Evolutionary conservation across 2,797 vertebrate species (phyloP), one percentile per base, ranked within the genome.

Genomic region (Alauda arvensis): DNA sequence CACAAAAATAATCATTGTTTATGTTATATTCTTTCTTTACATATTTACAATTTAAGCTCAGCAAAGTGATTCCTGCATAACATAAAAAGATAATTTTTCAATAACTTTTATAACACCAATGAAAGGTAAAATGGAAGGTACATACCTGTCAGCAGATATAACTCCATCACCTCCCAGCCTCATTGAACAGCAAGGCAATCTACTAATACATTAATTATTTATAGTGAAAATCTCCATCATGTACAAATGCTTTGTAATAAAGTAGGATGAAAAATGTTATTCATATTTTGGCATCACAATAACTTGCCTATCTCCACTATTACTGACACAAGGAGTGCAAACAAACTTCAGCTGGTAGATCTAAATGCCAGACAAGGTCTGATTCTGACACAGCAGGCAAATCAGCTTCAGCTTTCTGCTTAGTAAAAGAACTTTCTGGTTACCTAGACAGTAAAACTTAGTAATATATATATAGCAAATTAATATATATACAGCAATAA

Each of bases 151-250:
- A 51, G 59, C 59, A 57, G 71, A 55, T 80, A 53, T 17, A 53
- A 51, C 39, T 88, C 37, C 39, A 74, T 66, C 52, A 56, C 48
- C 21, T 92, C 40, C 17, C 18, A 39, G 37, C 55, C 48, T 87
- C 56, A 53, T n/a, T 91, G 76, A 83, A 71, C 17, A 49, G 14
- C 33, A 67, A 34, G 39, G 43, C 21, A 66, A 45, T 33, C 60
- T 37, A 75, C 75, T 61, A 28, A 85, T 40, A 76, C 55, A 20
- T 83, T 82, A 93, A 88, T 92, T 79, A 89, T 77, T 86, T 77
- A 88, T 66, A 88, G 16, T 75, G 42, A 90, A 94, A 83, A 39
- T 59, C 12, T 82, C 11, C 14, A 45, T 59, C 18, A 3, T 20
- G 28, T 57, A 43, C 23, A 82, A 66, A 28, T 23, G 12, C 8